phyloP scores from a whole-genome alignment of 37 sponge, comb jelly and placozoan species.

The Bolinopsis microptera region DNA sequence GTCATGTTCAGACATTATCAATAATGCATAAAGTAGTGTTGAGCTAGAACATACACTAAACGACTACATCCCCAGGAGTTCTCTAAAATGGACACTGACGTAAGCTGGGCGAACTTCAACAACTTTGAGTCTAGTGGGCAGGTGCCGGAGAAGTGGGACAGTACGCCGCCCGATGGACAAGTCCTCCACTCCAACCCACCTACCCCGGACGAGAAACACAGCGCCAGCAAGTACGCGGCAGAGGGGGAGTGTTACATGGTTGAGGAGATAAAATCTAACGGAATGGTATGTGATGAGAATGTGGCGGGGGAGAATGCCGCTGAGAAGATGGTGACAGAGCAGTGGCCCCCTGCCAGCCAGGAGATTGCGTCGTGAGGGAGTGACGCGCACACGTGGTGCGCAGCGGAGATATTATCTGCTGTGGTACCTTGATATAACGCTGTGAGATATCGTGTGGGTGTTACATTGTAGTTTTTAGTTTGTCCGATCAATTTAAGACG shows the following conservation, averaged over 20 bases:
- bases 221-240: not conserved
- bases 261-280: constrained; percentile 43
- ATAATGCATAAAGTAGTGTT: too few species aligned
- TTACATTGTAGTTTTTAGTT: not conserved
- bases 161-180: constrained; percentile 36
- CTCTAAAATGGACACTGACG: constrained; percentile 51
- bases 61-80: constrained; percentile 25
- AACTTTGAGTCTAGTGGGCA: constrained; percentile 1
- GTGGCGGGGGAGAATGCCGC: not conserved
- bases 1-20: too few species aligned
- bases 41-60: too few species aligned
- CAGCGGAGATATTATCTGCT: too few species aligned
- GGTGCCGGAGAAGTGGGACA: constrained; percentile 1
- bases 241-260: not conserved
- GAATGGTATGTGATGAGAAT: not conserved
- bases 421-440: too few species aligned
- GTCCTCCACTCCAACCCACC: constrained; percentile 38
- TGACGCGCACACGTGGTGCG: not conserved
- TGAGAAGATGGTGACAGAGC: constrained; percentile 30
- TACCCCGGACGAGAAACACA: not conserved
- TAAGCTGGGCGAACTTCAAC: constrained; percentile 57
- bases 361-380: not conserved
- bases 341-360: not conserved
- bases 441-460: too few species aligned
- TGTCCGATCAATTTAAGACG: not conserved